Evolutionary conservation across 2,888 invertebrate species (phyloP).

Genomic region (Gari tellinella): DNA sequence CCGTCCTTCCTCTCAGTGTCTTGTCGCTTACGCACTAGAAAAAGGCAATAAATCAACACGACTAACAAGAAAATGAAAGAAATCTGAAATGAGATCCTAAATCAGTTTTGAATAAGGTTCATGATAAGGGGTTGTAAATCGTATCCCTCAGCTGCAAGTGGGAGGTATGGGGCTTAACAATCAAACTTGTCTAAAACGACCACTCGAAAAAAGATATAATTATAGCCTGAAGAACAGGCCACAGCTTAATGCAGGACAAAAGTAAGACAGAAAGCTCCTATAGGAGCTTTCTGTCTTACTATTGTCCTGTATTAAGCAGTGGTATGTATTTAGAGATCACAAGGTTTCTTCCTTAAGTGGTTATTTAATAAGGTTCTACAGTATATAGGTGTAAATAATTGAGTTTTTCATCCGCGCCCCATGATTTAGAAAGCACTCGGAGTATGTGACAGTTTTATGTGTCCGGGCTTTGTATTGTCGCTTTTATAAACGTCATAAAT

Average conservation of each 20-base stretch:
- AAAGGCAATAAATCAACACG: constrained; percentile 49
- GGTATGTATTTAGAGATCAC: no score
- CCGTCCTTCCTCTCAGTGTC: constrained; percentile 44
- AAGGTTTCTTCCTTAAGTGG: no score
- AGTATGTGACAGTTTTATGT: constrained; percentile 59
- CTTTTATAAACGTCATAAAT: constrained; percentile 63
- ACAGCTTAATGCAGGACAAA: no score
- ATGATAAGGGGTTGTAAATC: constrained; percentile 58
- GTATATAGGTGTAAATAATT: constrained; percentile 63
- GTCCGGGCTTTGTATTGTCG: constrained; percentile 50
- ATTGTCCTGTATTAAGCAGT: no score
- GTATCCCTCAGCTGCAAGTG: constrained; percentile 57
- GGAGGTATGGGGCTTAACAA: constrained; percentile 51
- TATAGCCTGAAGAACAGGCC: no score
- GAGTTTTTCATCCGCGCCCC: constrained; percentile 56
- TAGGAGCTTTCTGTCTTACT: no score
- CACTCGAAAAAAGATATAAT: no score
- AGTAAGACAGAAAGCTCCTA: no score
- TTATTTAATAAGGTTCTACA: no score
- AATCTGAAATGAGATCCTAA: constrained; percentile 55
- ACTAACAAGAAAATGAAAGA: constrained; percentile 53
- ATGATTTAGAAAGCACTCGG: constrained; percentile 51
- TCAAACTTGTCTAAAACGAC: no score
- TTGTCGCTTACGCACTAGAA: constrained; percentile 47
- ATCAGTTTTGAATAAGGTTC: constrained; percentile 59